Percentiles rank a stretch among this genome's conserved stretches.
These are phyloP conservation scores for Macaria notata DNA, from an alignment of 2,888 invertebrate species.

Conservation along the genomic window DNA sequence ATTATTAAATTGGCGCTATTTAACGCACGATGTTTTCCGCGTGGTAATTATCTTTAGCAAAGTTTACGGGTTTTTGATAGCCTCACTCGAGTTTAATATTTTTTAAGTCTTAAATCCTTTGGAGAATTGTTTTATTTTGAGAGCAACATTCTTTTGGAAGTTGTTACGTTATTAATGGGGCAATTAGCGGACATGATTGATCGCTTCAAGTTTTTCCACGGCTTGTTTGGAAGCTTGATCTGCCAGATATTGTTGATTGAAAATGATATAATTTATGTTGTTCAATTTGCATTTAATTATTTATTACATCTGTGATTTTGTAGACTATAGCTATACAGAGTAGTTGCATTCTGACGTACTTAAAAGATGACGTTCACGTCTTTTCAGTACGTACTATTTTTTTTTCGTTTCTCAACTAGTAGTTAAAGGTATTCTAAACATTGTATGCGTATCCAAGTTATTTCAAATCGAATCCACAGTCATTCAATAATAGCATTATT, in stretches of 20 bases:
- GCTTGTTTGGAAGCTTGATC: conserved; percentile 1
- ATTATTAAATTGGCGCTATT: conserved; percentile 31
- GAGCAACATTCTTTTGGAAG: conserved; percentile 10
- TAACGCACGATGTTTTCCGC: conserved; percentile 16
- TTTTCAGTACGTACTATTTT: no score
- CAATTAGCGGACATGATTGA: conserved; percentile 13
- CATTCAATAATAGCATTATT: no score
- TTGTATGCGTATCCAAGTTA: no score
- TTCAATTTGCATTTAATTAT: no score
- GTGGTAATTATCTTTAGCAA: conserved; percentile 20
- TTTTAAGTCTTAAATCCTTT: conserved; percentile 2
- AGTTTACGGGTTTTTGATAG: conserved; percentile 7
- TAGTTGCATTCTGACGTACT: no score
- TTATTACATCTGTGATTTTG: no score
- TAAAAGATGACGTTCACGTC: no score
- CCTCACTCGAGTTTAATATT: background rate
- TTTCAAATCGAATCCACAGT: no score
- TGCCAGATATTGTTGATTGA: conserved; percentile 1
- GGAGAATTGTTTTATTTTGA: background rate
- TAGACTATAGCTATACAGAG: no score
- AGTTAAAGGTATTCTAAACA: no score
- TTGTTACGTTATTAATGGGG: conserved; percentile 8
- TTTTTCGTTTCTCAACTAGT: no score
- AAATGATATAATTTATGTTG: background rate
- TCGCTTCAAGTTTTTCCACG: conserved; percentile 3